Base-by-base conservation (phyloP, 2,113 vertebrate species). In the Clarias batrachus region DNA sequence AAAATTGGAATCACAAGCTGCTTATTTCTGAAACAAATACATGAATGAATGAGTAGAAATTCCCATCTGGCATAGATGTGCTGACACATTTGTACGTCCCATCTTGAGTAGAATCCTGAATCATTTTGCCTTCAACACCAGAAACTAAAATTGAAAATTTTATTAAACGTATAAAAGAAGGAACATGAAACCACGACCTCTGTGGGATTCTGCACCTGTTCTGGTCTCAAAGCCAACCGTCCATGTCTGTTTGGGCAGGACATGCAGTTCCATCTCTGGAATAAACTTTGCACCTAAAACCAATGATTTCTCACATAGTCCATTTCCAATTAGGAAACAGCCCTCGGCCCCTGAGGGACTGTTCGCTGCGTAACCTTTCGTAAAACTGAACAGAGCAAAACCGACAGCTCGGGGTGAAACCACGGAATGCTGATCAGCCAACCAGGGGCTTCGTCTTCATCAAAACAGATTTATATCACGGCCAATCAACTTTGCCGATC, bases 141-240 rank as follows among this genome's bases (percentile, higher is more conserved):
- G 3, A 52, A 74, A 74, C 19, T 13, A 9, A 77, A 56, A 27
- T 74, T 12, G 25, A 52, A 76, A 52, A 23, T n/a, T 7, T n/a
- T 54, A 76, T 54, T 54, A 14, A n/a, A 52, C 4, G 0, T 25
- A 54, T 48, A 41, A 73, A 41, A 21, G 41, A 37, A 21, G 23
- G 3, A 48, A 4, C 41, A 0, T 5, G 71, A 76, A 78, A 78
- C 52, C 57, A 33, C 33, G 54, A 77, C 48, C n/a, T 57, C 52
- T 73, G 60, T 82, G n/a, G 71, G 81, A 90, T 78, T 88, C 87
- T 87, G 90, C 92, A 92, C 93, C 92, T 93, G 93, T 89, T 92
- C 56, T 52, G 77, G 59, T 83, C 21, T 17, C 82, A 83, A 89
- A 85, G 41, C 48, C 8, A 84, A 88, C 73, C 73, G 30, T 37